Evolutionary conservation across 2,888 invertebrate genomes (phyloP), one percentile per base, ranked within the genome.

Genomic region (Therioaphis trifolii): DNA sequence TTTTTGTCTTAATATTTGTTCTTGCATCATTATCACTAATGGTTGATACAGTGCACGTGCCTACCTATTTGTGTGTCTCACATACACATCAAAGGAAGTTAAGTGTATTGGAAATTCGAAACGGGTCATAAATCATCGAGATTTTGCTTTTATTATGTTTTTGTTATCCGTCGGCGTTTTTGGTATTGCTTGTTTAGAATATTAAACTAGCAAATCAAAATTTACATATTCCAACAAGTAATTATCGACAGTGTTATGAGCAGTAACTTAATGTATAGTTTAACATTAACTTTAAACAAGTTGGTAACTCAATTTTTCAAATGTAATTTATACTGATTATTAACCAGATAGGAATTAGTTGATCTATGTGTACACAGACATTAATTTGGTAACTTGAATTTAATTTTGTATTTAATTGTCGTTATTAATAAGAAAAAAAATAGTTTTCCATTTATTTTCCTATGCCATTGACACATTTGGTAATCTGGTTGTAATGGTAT

Each of bases 41-140:
- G 43, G 43, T 43, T 43, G 43, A 11, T 5, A 46, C 7, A 46
- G 14, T 4, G 11, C 1, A 24, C 1, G 1, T 7, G 21, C 21
- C 0, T n/a, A 1, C 21, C 1, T 21, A n/a, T n/a, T 21, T 55
- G 4, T 24, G 35, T 69, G 21, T 24, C 21, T 69, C 24, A 46
- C 24, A 24, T 29, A 46, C 18, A 69, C 43, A 24, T 69, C 3
- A 21, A 49, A 35, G 61, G 49, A 72, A 77, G 46, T 77, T 77
- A 49, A 46, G 77, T 49, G 29, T 77, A 46, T 77, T 77, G 77
- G 49, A 77, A 77, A 77, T 63, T 77, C 29, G 27, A 77, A 61
- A 49, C 61, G 18, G 61, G 40, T 24, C 69, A 63, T 77, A 77
- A 77, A 77, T 77, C 63, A 77, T 63, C n/a, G 29, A 49, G 29